Conservation (phyloP, 2,113 vertebrate genomes). For the Hippolais icterina region DNA sequence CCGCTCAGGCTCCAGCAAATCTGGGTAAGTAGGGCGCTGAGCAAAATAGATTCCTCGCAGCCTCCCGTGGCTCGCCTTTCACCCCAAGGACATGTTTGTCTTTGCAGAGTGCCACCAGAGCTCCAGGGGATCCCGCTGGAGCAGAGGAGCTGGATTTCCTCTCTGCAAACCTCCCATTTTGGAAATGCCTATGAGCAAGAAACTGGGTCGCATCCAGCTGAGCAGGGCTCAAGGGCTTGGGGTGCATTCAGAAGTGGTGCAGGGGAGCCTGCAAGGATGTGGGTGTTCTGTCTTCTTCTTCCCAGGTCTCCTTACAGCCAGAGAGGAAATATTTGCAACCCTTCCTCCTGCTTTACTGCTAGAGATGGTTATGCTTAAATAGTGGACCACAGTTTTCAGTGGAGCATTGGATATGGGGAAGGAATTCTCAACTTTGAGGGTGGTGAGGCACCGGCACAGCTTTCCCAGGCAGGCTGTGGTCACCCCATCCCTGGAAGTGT, state of each 20-base stretch:
- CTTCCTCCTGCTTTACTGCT: not conserved
- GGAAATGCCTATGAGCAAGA: not conserved
- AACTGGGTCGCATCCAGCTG: not conserved
- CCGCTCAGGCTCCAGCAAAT: not conserved
- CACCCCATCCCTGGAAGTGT: not conserved
- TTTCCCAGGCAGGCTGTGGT: not conserved
- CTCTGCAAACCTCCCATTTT: not conserved
- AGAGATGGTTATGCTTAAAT: not conserved
- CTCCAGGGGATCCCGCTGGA: not conserved
- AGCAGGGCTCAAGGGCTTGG: not conserved
- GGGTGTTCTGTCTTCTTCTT: not conserved
- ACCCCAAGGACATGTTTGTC: not conserved
- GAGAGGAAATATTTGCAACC: not conserved
- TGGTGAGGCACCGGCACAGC: not conserved
- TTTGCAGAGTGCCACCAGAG: not conserved
- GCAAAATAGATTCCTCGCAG: not conserved
- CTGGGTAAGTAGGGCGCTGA: conserved; percentile 21
- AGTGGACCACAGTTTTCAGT: not conserved
- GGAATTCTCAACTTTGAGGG: not conserved
- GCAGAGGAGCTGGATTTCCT: not conserved
- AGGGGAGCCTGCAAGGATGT: not conserved
- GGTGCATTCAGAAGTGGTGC: not conserved
- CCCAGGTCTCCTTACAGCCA: not conserved
- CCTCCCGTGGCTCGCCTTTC: not conserved
- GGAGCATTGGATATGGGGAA: not conserved